Base-by-base conservation (phyloP, 37 sponge, comb jelly and placozoan genomes). In the Spongia lamella region DNA sequence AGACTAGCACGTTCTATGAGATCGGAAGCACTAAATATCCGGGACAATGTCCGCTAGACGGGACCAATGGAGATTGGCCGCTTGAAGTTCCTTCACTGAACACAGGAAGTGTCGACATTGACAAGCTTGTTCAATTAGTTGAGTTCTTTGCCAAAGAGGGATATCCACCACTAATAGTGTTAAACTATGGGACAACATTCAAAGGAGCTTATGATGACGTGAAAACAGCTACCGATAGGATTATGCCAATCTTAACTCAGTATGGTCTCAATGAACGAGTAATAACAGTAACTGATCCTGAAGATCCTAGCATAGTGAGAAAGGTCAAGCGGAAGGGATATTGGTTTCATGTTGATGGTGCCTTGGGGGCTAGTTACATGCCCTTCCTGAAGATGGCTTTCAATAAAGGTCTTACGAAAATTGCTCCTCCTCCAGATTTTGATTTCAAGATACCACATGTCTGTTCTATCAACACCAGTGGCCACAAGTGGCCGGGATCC, bases 281-380 rank as follows among this genome's bases (percentile, higher is more conserved):
- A 60, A 11, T n/a, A 11, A 25, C 15, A 22, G 7, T 9, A 22
- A 60, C 21, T 17, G 61, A 51, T 16, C 16, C 53, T 51, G 16
- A 14, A 19, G 53, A 51, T 51, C 53, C 53, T 51, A 51, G 53
- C 53, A 19, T 16, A 22, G 11, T 27, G 7, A n/a, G n/a, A n/a
- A 11, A 4, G 3, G 7, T 60, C 61, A 24, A 26, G 22, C 65
- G 65, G 20, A 11, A 36, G 25, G 52, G 64, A 11, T 62, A 22
- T 13, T 76, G 77, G 77, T 52, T 76, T 38, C 77, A 76, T 53
- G 77, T 76, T 1, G 77, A 76, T 16, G 77, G 77, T 17, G 77
- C 77, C 1, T 53, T 76, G 24, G 63, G 53, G 20, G 77, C 77
- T 6, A 3, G 33, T 2, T 76, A 51, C 53, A 76, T 76, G 77